Percentiles rank a stretch among this genome's conserved stretches.
phyloP scores from a whole-genome alignment of 1,140 invertebrate species.

The Drosophila ironensis region DNA sequence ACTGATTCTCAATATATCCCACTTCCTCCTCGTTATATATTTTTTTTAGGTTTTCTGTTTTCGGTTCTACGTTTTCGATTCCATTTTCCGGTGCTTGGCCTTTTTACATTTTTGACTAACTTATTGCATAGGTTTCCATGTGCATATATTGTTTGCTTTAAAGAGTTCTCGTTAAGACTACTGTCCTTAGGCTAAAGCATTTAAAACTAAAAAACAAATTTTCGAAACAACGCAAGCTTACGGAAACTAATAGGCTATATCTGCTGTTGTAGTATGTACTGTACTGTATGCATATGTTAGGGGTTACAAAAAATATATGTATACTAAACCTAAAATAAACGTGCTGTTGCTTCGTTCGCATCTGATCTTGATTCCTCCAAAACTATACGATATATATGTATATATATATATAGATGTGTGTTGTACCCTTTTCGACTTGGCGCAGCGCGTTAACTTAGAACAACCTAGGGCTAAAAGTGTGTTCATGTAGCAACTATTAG shows the following conservation, averaged over 20 bases:
- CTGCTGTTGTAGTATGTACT: slow-evolving; percentile 43
- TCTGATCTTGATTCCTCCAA: background rate
- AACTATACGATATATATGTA: slow-evolving; percentile 1
- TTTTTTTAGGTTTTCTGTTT: slow-evolving; percentile 27
- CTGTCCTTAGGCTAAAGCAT: slow-evolving; percentile 59
- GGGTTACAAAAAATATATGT: slow-evolving; percentile 41
- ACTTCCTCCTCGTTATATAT: slow-evolving; percentile 15
- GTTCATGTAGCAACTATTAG: slow-evolving; percentile 55
- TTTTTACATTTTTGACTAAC: slow-evolving; percentile 70
- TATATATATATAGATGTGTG: no score
- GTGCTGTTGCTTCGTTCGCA: slow-evolving; percentile 42
- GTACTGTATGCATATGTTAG: slow-evolving; percentile 23
- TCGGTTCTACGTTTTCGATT: slow-evolving; percentile 23
- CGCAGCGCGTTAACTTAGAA: slow-evolving; percentile 27
- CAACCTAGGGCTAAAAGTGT: slow-evolving; percentile 53
- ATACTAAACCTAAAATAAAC: slow-evolving; percentile 41
- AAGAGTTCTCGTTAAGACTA: slow-evolving; percentile 56
- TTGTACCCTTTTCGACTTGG: slow-evolving; percentile 45
- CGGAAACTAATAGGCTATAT: slow-evolving; percentile 60
- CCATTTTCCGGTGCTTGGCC: slow-evolving; percentile 47
- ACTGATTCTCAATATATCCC: slow-evolving; percentile 29
- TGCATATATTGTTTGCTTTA: slow-evolving; percentile 65
- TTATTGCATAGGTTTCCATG: slow-evolving; percentile 70
- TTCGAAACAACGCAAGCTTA: slow-evolving; percentile 75
- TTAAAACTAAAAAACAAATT: slow-evolving; percentile 80